Percentiles rank a stretch among this genome's conserved stretches.
Conservation (phyloP, 2,888 invertebrate species). For the Nyleta sp. region DNA sequence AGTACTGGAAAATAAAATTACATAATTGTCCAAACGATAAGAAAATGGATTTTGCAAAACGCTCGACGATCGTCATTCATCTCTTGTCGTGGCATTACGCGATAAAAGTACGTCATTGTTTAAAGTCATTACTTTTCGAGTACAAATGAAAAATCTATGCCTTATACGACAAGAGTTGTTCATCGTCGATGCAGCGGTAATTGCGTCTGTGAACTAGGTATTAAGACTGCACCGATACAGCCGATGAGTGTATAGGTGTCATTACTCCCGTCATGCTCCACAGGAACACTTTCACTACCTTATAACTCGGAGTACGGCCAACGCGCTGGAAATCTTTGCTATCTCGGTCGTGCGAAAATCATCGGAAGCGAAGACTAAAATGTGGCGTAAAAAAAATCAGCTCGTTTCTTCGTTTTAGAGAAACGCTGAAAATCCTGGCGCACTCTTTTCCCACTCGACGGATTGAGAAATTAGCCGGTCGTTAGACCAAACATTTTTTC, state of each 20-base stretch:
- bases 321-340: constrained; percentile 70
- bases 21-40: constrained; percentile 7
- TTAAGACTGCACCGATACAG: constrained; percentile 55
- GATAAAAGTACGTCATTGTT: constrained; percentile 50
- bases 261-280: constrained; percentile 79
- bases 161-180: constrained; percentile 57
- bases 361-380: constrained; percentile 64
- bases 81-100: constrained; percentile 22
- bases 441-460: constrained; percentile 26
- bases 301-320: constrained; percentile 74
- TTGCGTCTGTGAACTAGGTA: constrained; percentile 63
- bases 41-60: constrained; percentile 14
- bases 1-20: too few species aligned
- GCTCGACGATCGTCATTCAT: constrained; percentile 30
- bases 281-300: constrained; percentile 80
- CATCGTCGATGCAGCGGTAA: constrained; percentile 58
- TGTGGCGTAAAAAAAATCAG: constrained; percentile 43
- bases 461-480: constrained; percentile 42
- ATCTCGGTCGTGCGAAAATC: constrained; percentile 67
- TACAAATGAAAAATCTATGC: constrained; percentile 56
- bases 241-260: constrained; percentile 71
- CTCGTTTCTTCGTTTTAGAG: constrained; percentile 40
- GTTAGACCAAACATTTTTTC: constrained; percentile 19
- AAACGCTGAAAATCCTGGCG: constrained; percentile 39
- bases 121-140: constrained; percentile 51